Percentiles rank a stretch among this genome's conserved stretches.
phyloP scores from a whole-genome alignment of 2,888 invertebrate species.

The Plagodis dolabraria region DNA sequence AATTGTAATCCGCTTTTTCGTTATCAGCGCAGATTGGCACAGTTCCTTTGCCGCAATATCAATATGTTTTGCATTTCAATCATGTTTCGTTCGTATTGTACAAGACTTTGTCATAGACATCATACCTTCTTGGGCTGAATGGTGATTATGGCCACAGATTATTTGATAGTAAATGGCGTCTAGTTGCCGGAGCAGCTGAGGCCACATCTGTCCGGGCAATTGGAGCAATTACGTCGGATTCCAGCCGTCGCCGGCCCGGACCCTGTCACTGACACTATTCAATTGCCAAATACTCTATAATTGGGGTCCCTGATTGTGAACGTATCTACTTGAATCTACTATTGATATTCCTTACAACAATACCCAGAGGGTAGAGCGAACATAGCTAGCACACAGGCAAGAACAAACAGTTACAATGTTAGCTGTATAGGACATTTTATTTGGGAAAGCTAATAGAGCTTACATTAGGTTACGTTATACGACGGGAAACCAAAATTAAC shows the following conservation, averaged over 20 bases:
- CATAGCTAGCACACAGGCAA: no score
- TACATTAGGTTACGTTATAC: no score
- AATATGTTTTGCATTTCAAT: neutral
- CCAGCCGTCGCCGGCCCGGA: slow-evolving; percentile 3
- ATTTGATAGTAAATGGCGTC: slow-evolving; percentile 4
- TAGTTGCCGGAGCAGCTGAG: slow-evolving; percentile 22
- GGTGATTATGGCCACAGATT: neutral
- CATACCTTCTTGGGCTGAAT: neutral
- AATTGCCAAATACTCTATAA: slow-evolving; percentile 5
- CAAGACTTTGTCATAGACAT: neutral
- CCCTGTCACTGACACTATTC: neutral
- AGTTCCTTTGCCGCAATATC: slow-evolving; percentile 1
- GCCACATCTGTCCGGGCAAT: slow-evolving; percentile 26
- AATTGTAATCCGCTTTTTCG: neutral
- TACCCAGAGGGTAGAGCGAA: neutral
- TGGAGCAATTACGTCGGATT: slow-evolving; percentile 24
- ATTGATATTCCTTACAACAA: neutral
- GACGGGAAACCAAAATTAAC: no score
- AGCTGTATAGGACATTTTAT: no score
- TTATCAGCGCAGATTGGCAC: slow-evolving; percentile 1
- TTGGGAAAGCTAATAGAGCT: no score
- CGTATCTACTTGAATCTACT: neutral
- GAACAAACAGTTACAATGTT: no score
- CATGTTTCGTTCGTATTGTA: slow-evolving; percentile 1
- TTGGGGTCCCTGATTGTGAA: neutral